phyloP scores from a whole-genome alignment of 2,113 vertebrate genomes.

The Dicerorhinus sumatrensis region DNA sequence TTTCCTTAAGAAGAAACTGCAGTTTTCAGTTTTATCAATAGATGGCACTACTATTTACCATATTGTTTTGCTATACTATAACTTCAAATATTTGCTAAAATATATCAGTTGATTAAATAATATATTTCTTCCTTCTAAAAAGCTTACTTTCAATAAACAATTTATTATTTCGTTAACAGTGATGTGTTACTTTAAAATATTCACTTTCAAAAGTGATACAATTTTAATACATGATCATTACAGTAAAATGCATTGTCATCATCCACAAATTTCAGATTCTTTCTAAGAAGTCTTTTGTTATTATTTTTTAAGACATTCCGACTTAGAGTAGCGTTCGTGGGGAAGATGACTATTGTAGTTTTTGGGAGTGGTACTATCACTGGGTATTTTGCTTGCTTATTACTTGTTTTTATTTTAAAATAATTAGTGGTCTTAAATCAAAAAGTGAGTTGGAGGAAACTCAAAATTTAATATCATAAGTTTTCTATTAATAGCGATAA shows the following conservation, averaged over 20 bases:
- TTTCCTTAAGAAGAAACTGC: not conserved
- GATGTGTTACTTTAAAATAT: not conserved
- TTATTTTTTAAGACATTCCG: not conserved
- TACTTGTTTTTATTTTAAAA: slow-evolving; percentile 35
- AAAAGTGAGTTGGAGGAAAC: not conserved
- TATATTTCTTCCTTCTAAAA: not conserved
- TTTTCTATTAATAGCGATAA: not conserved
- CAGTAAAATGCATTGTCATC: not conserved
- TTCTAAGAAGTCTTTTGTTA: not conserved
- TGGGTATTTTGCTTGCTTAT: not conserved
- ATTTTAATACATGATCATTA: not conserved
- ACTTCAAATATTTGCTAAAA: slow-evolving; percentile 15
- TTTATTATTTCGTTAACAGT: not conserved
- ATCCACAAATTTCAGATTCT: not conserved
- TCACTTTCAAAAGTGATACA: slow-evolving; percentile 1
- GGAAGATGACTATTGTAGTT: not conserved
- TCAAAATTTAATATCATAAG: not conserved
- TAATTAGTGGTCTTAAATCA: not conserved
- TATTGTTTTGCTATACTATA: slow-evolving; percentile 14
- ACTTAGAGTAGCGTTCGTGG: not conserved
- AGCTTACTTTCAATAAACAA: not conserved
- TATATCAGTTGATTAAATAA: not conserved
- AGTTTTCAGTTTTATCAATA: slow-evolving; percentile 75
- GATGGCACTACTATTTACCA: slow-evolving; percentile 75
- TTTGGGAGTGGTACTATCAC: accelerated